These are phyloP conservation scores for Rhinolophus ferrumequinum DNA, from an alignment of 2,113 vertebrate genomes.

Conservation along the genomic window DNA sequence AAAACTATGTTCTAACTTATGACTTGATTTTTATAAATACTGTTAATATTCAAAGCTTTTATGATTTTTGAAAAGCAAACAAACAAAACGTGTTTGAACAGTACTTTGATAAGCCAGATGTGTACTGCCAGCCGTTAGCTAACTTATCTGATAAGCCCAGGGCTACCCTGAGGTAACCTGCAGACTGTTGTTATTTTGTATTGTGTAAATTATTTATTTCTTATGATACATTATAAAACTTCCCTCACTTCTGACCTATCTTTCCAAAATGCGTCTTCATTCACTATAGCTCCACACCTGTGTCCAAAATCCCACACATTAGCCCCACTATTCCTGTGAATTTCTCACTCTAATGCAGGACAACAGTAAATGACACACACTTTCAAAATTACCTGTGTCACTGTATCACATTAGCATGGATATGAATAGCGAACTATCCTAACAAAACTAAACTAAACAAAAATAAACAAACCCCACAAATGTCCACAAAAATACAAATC, in stretches of 20 bases:
- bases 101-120: not conserved
- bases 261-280: not conserved
- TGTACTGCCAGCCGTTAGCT: not conserved
- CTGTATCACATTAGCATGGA: not conserved
- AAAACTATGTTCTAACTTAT: not conserved
- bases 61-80: slow-evolving; percentile 2
- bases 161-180: not conserved
- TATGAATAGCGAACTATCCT: not conserved
- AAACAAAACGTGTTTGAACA: slow-evolving; percentile 56
- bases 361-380: not conserved
- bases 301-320: rapidly evolving
- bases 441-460: not conserved
- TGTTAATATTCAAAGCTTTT: not conserved
- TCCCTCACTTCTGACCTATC: not conserved
- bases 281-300: not conserved
- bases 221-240: not conserved
- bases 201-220: not conserved
- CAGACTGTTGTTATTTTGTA: not conserved
- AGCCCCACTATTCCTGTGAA: rapidly evolving
- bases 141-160: not conserved
- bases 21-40: not conserved
- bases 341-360: not conserved
- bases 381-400: not conserved
- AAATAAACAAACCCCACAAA: not conserved
- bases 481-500: not conserved